Evolutionary conservation across 1,140 invertebrate species (phyloP).

Genomic region (Pararge aegeria): DNA sequence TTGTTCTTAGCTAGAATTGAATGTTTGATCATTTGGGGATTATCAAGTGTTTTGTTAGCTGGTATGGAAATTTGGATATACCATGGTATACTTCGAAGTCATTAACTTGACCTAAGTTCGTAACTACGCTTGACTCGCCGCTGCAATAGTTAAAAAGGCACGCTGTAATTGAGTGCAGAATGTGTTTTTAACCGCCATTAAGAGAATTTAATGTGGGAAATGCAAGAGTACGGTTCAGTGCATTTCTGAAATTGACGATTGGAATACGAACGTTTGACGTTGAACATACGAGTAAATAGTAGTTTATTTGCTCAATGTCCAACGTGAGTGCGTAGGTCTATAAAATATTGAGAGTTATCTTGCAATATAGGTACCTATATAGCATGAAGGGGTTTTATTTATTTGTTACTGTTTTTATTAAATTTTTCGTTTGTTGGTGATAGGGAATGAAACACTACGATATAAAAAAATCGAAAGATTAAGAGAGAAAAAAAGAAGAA

Average conservation of each 20-base stretch:
- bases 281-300: conserved; percentile 2
- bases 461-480: too few species aligned
- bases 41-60: too few species aligned
- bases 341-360: not conserved
- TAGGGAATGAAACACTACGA: too few species aligned
- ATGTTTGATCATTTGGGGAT: too few species aligned
- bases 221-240: not conserved
- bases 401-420: not conserved
- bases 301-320: too few species aligned
- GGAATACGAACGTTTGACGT: not conserved
- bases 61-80: too few species aligned
- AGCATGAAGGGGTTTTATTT: not conserved
- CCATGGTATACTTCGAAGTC: too few species aligned
- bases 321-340: not conserved
- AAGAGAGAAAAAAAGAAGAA: too few species aligned
- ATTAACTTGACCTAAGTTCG: conserved; percentile 24
- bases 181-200: conserved; percentile 12
- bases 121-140: conserved; percentile 18
- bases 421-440: too few species aligned
- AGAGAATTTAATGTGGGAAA: conserved; percentile 6
- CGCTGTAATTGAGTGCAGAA: conserved; percentile 10
- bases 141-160: conserved; percentile 8
- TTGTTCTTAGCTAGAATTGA: too few species aligned
- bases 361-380: not conserved
- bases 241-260: conserved; percentile 7